Evolutionary conservation across 2,888 invertebrate species (phyloP), one percentile per base, ranked within the genome.

Genomic region (Glomeris marginata): DNA sequence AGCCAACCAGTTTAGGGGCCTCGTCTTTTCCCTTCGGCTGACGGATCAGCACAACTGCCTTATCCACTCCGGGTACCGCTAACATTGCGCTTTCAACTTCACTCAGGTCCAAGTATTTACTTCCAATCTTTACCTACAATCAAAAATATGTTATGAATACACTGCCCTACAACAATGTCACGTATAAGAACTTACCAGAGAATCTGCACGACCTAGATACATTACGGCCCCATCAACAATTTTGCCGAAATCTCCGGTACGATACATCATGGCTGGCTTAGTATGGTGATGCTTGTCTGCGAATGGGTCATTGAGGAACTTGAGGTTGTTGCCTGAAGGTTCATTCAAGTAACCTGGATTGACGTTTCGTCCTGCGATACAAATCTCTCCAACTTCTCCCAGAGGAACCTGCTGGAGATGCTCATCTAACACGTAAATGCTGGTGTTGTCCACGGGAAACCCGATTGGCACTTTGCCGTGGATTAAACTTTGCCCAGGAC

Each of bases 231-330:
- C 80, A 57, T 82, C 78, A 46, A 77, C 71, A 0, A 85, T 69
- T 13, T 77, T 74, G 0, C 83, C 90, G 59, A 77, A 87, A 64
- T 90, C 90, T 0, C 90, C 90, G 1, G 88, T 88, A 49, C 81
- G 77, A 67, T 84, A 90, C 0, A 88, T 69, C 21, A 77, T 77
- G 36, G 66, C 62, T 1, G 80, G 79, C 49, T 84, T 74, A 1
- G 84, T 86, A 54, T 78, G 75, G 28, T 28, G 28, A n/a, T 28
- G 28, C 8, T 28, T n/a, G n/a, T 3, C 8, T 5, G 28, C 8
- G 8, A 28, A 28, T 5, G 28, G 28, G 8, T 28, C 28, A 5
- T 28, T 28, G 28, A 28, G 3, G 8, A 28, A 28, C 34, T 80
- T 66, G 63, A 86, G 87, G 58, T 78, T 77, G 15, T 4, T 15